phyloP scores from a whole-genome alignment of 2,888 invertebrate species.

The Athalia rosae region DNA sequence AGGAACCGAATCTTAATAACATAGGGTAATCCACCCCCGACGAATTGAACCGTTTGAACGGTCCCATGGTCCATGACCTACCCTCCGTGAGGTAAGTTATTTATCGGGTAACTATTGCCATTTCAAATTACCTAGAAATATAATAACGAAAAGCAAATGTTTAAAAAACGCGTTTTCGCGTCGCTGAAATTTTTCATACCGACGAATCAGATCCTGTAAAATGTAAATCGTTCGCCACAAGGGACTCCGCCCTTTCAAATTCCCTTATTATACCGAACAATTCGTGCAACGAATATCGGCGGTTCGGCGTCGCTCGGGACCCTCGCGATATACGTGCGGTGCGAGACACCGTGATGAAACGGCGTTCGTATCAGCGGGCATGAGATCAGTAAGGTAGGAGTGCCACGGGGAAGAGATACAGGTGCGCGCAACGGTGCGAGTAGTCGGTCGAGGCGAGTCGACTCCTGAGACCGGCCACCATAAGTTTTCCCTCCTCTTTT shows the following conservation, averaged over 20 bases:
- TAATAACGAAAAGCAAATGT: no score
- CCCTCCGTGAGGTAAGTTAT: background rate
- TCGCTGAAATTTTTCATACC: no score
- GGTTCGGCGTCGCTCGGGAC: background rate
- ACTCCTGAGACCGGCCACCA: constrained; percentile 23
- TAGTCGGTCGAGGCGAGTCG: constrained; percentile 10
- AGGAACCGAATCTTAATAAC: no score
- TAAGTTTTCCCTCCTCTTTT: constrained; percentile 43
- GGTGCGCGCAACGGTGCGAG: constrained; percentile 55
- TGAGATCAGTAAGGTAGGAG: constrained; percentile 63
- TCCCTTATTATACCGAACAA: no score
- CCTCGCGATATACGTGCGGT: background rate
- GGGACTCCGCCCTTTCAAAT: no score
- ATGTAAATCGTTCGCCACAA: no score
- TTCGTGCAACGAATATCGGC: background rate
- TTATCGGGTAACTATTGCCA: no score
- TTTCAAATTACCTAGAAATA: no score
- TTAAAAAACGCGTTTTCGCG: no score
- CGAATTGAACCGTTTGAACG: constrained; percentile 41
- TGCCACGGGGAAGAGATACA: constrained; percentile 59
- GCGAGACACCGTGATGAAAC: background rate
- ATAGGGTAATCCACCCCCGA: background rate
- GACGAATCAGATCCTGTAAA: no score
- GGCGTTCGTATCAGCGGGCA: constrained; percentile 34
- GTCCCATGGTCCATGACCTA: constrained; percentile 30